These are phyloP conservation scores for Glaucopsyche alexis DNA, from an alignment of 2,888 invertebrate species.

Conservation along the genomic window DNA sequence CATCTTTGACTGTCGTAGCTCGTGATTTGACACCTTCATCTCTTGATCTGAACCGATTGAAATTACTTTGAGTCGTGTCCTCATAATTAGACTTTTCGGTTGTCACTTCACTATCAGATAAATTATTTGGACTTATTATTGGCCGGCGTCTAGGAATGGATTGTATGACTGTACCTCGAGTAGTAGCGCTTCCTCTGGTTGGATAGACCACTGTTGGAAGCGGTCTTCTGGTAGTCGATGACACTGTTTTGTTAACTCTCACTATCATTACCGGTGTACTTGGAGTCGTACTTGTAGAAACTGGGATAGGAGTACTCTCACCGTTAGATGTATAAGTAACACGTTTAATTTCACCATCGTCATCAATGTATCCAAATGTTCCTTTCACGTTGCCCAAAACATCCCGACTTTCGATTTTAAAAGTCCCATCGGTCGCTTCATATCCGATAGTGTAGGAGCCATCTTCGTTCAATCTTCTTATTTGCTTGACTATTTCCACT, in stretches of 20 bases:
- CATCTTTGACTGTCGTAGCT: conserved; percentile 58
- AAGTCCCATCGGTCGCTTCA: conserved; percentile 91
- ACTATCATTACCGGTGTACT: conserved; percentile 70
- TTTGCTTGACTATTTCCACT: conserved; percentile 89
- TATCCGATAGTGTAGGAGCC: conserved; percentile 92
- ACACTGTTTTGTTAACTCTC: conserved; percentile 70
- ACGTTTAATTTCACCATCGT: conserved; percentile 87
- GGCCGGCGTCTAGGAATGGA: conserved; percentile 81
- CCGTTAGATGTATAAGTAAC: conserved; percentile 84
- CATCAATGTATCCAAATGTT: conserved; percentile 90
- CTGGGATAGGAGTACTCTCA: conserved; percentile 67
- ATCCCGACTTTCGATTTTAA: conserved; percentile 91
- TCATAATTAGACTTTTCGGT: conserved; percentile 55
- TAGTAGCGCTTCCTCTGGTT: conserved; percentile 75
- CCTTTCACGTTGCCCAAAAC: conserved; percentile 90
- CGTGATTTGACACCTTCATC: conserved; percentile 55
- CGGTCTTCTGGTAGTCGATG: conserved; percentile 79
- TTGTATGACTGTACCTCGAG: conserved; percentile 83
- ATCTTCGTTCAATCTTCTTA: conserved; percentile 89
- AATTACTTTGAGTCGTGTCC: conserved; percentile 61
- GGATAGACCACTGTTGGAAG: conserved; percentile 74
- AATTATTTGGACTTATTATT: conserved; percentile 54
- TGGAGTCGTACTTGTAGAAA: conserved; percentile 59
- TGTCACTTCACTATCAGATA: conserved; percentile 53
- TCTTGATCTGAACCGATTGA: conserved; percentile 61